A percentile compares a stretch with the other conserved stretches of the same genome.
Conservation (phyloP, 2,113 vertebrate species). For the Sinocyclocheilus anophthalmus region DNA sequence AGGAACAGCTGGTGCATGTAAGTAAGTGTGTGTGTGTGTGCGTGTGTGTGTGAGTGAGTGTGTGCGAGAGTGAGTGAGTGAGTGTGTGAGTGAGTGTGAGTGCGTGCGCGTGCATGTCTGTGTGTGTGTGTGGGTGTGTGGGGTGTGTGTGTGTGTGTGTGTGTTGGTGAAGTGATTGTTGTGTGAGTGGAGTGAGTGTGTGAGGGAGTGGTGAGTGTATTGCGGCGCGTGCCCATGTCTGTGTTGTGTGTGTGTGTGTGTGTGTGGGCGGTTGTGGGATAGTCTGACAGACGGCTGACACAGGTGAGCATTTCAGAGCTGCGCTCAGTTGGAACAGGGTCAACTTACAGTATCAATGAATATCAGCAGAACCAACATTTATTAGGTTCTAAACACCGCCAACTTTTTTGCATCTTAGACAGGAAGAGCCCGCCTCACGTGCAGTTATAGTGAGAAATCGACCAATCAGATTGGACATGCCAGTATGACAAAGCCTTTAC, state of each 20-base stretch:
- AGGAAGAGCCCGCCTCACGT: background rate
- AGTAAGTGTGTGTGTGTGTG: slow-evolving; percentile 62
- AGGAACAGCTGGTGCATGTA: slow-evolving; percentile 91
- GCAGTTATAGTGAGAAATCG: background rate
- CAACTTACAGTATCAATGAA: background rate
- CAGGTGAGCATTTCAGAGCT: background rate
- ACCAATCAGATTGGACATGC: background rate
- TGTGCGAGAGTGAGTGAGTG: background rate
- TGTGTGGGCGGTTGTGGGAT: background rate
- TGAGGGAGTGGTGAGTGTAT: too few species aligned
- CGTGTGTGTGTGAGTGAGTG: slow-evolving; percentile 9
- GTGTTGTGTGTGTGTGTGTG: slow-evolving; percentile 36
- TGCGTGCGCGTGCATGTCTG: too few species aligned
- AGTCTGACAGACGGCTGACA: slow-evolving; percentile 15
- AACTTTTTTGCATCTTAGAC: background rate
- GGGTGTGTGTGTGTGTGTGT: too few species aligned
- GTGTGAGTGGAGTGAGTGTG: too few species aligned
- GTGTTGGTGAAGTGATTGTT: too few species aligned
- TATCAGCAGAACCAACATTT: background rate
- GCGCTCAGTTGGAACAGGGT: background rate
- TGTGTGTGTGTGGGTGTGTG: too few species aligned
- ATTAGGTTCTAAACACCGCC: background rate
- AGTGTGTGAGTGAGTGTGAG: too few species aligned
- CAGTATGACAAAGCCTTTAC: background rate
- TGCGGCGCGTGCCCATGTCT: too few species aligned